These are phyloP conservation scores for Scaptodrosophila latifasciaeformis DNA, from an alignment of 2,888 invertebrate genomes.

Conservation along the genomic window DNA sequence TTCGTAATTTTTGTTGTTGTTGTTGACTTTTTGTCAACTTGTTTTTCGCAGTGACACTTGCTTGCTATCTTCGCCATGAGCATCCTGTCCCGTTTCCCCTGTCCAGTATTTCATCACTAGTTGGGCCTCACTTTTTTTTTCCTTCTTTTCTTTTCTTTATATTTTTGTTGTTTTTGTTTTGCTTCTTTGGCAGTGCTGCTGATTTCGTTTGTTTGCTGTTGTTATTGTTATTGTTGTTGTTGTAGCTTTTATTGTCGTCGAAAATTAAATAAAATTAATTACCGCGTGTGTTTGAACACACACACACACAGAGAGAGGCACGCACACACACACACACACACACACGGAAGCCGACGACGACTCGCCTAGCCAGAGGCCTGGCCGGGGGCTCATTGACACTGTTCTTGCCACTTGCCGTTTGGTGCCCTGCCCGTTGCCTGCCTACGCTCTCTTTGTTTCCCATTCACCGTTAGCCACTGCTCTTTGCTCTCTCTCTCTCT, in stretches of 20 bases:
- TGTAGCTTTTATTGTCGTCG: slow-evolving; percentile 62
- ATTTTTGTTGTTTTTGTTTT: too few relatives aligned
- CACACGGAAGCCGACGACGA: too few relatives aligned
- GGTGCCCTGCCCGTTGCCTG: too few relatives aligned
- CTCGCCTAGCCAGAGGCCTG: slow-evolving; percentile 4
- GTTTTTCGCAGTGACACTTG: slow-evolving; percentile 55
- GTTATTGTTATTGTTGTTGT: slow-evolving; percentile 38
- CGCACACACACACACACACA: background rate
- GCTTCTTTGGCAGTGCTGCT: slow-evolving; percentile 12
- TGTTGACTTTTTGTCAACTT: slow-evolving; percentile 65
- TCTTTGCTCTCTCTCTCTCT: too few relatives aligned
- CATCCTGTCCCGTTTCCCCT: too few relatives aligned
- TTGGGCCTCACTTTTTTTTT: background rate
- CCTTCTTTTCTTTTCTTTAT: slow-evolving; percentile 1
- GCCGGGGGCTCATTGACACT: slow-evolving; percentile 24
- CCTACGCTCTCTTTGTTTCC: too few relatives aligned
- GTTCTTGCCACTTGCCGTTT: too few relatives aligned
- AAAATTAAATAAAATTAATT: slow-evolving; percentile 67
- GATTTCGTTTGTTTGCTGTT: slow-evolving; percentile 9
- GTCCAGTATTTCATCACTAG: too few relatives aligned
- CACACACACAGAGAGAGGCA: too few relatives aligned
- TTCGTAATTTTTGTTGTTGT: slow-evolving; percentile 36
- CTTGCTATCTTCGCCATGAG: too few relatives aligned
- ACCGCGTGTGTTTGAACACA: slow-evolving; percentile 46
- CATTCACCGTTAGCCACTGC: too few relatives aligned